Percentiles rank a stretch among this genome's conserved stretches.
phyloP scores from a whole-genome alignment of 1,140 invertebrate genomes.

The Temnothorax nylanderi region DNA sequence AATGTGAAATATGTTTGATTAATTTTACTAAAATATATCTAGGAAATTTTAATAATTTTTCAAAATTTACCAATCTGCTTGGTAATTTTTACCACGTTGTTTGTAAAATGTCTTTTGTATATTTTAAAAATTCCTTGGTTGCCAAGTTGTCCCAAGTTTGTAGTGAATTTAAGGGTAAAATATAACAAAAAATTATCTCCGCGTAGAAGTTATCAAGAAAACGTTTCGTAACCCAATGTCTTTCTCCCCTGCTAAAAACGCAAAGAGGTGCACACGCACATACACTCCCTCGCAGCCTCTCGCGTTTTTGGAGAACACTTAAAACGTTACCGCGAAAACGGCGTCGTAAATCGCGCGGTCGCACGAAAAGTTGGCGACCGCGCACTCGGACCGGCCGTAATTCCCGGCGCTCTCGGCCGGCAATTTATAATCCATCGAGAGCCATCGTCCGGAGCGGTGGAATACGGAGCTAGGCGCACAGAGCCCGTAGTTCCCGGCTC shows the following conservation, averaged over 20 bases:
- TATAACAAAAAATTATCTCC: no score
- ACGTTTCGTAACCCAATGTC: neutral
- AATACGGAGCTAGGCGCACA: constrained; percentile 55
- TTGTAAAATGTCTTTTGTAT: no score
- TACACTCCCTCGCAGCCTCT: neutral
- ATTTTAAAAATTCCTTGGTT: no score
- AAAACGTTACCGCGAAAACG: constrained; percentile 50
- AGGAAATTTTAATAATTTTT: no score
- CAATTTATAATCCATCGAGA: constrained; percentile 68
- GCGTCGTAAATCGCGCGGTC: constrained; percentile 45
- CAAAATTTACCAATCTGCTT: no score
- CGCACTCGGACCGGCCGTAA: constrained; percentile 59
- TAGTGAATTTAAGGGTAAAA: no score
- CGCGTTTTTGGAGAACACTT: neutral
- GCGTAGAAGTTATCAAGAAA: neutral
- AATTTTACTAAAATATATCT: no score
- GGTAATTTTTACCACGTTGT: no score
- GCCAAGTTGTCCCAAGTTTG: no score
- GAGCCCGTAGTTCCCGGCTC: constrained; percentile 61
- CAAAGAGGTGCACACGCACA: neutral
- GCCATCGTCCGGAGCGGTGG: constrained; percentile 35
- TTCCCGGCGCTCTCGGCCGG: constrained; percentile 48
- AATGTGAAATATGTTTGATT: no score
- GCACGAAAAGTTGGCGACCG: constrained; percentile 54
- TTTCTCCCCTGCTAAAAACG: neutral